phyloP scores from a whole-genome alignment of 2,888 invertebrate genomes.

The Coleophora flavipennella region DNA sequence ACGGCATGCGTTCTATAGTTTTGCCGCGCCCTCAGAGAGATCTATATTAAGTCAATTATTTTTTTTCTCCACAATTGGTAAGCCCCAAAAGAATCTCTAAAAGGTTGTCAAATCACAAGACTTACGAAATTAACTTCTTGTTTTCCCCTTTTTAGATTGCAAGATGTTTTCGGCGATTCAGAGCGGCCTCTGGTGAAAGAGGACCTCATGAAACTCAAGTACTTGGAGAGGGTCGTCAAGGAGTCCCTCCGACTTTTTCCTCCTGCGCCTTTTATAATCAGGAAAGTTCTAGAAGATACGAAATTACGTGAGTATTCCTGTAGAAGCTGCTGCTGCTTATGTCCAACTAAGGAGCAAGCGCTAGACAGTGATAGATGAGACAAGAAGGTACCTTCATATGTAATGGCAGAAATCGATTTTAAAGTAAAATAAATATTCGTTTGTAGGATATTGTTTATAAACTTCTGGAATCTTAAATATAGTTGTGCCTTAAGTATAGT shows the following conservation, averaged over 20 bases:
- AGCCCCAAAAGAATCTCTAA: no score
- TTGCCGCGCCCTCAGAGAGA: no score
- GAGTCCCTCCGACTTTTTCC: conserved; percentile 54
- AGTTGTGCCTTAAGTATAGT: no score
- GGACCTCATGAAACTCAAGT: conserved; percentile 43
- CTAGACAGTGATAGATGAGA: conserved; percentile 41
- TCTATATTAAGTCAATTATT: neutral
- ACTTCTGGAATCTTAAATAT: no score
- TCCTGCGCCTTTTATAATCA: conserved; percentile 54
- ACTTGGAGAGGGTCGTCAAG: conserved; percentile 52
- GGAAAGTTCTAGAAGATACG: conserved; percentile 50
- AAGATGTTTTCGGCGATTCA: conserved; percentile 43
- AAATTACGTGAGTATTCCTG: conserved; percentile 43
- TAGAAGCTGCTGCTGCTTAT: neutral
- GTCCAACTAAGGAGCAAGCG: conserved; percentile 23
- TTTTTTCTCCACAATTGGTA: no score
- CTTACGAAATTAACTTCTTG: conserved; percentile 27
- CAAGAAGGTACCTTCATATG: conserved; percentile 50
- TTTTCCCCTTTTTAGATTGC: conserved; percentile 29
- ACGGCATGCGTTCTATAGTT: no score
- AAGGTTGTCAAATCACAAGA: conserved; percentile 35
- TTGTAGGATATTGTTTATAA: no score
- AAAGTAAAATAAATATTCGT: no score
- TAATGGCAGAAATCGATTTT: no score
- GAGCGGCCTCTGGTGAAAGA: conserved; percentile 46